A percentile compares a stretch with the other conserved stretches of the same genome.
Evolutionary conservation across 1,140 invertebrate species (phyloP).

Genomic region (Bombus huntii): DNA sequence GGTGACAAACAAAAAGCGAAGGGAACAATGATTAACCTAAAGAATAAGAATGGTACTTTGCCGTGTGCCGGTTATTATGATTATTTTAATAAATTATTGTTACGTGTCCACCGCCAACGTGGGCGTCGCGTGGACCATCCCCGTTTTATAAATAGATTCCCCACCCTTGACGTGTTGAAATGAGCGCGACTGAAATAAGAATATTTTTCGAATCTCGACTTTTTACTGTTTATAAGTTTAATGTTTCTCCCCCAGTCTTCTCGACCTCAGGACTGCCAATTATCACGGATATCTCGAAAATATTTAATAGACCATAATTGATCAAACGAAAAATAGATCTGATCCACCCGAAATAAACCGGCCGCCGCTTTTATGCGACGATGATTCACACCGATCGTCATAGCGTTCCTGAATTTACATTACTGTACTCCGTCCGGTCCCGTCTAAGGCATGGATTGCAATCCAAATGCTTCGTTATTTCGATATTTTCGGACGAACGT

Average conservation of each 20-base stretch:
- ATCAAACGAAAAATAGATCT: slow-evolving; percentile 64
- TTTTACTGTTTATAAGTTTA: slow-evolving; percentile 66
- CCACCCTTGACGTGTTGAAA: slow-evolving; percentile 71
- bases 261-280: slow-evolving; percentile 66
- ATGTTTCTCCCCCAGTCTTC: neutral
- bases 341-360: slow-evolving; percentile 61
- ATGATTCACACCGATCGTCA: slow-evolving; percentile 45
- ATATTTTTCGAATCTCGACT: slow-evolving; percentile 77
- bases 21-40: slow-evolving; percentile 50
- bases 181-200: slow-evolving; percentile 76
- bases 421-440: slow-evolving; percentile 25
- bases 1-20: slow-evolving; percentile 47
- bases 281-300: slow-evolving; percentile 39
- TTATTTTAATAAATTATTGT: slow-evolving; percentile 69
- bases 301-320: slow-evolving; percentile 54
- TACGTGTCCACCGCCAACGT: slow-evolving; percentile 75
- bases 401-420: slow-evolving; percentile 29
- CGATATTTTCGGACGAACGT: slow-evolving; percentile 22
- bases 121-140: slow-evolving; percentile 80
- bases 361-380: slow-evolving; percentile 44
- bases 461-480: neutral
- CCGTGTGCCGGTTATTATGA: slow-evolving; percentile 30
- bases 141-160: slow-evolving; percentile 79
- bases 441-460: slow-evolving; percentile 20
- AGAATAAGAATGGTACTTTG: neutral